phyloP scores from a whole-genome alignment of 2,888 invertebrate species.

The Horisme vitalbata region DNA sequence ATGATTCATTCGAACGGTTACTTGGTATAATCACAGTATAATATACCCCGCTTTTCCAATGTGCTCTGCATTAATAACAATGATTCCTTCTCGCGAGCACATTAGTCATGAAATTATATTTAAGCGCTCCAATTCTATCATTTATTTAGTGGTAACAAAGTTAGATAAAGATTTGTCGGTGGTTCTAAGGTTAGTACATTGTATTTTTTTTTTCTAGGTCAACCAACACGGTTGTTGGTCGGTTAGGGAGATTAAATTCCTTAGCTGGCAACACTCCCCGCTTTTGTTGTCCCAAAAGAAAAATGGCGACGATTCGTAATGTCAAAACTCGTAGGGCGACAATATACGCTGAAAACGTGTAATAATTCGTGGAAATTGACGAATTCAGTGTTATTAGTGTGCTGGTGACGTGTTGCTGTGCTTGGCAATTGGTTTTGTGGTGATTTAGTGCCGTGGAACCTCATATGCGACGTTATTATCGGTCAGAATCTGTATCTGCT shows the following conservation, averaged over 20 bases:
- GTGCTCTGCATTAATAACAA: slow-evolving; percentile 6
- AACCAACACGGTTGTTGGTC: too few relatives aligned
- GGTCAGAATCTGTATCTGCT: slow-evolving; percentile 46
- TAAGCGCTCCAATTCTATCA: slow-evolving; percentile 1
- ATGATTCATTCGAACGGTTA: slow-evolving; percentile 16
- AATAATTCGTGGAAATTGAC: slow-evolving; percentile 49
- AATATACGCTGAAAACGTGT: slow-evolving; percentile 63
- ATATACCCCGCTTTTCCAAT: not conserved
- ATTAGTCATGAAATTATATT: not conserved
- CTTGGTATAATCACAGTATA: not conserved
- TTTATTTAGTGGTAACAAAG: slow-evolving; percentile 4
- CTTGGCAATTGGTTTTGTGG: slow-evolving; percentile 39
- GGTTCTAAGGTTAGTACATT: slow-evolving; percentile 8
- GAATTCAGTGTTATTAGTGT: slow-evolving; percentile 37
- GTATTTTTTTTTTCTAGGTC: too few relatives aligned
- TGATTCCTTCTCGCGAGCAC: not conserved
- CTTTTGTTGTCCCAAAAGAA: slow-evolving; percentile 68
- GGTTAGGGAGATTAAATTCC: slow-evolving; percentile 16
- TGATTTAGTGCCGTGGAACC: slow-evolving; percentile 36
- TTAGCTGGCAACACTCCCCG: slow-evolving; percentile 55
- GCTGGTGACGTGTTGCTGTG: slow-evolving; percentile 53
- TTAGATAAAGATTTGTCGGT: slow-evolving; percentile 5
- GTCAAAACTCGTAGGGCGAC: slow-evolving; percentile 70
- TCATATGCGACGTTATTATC: slow-evolving; percentile 48
- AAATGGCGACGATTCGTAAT: slow-evolving; percentile 73